phyloP scores from a whole-genome alignment of 92 coral and sea anemone species.

The Umimayanthus kanabou region DNA sequence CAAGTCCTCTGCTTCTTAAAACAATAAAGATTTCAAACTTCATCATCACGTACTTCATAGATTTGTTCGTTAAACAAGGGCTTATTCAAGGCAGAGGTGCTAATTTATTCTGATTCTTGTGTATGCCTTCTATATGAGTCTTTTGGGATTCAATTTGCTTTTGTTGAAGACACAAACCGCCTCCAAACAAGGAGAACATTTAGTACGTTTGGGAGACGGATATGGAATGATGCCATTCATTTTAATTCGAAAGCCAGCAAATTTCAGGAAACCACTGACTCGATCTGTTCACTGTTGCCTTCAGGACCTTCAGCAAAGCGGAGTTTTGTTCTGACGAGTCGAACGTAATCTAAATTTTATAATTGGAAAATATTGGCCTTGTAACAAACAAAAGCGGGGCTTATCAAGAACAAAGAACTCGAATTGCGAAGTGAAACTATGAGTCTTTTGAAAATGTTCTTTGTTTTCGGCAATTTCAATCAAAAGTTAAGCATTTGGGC shows the following conservation, averaged over 20 bases:
- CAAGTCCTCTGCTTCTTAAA: not conserved
- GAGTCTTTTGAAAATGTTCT: constrained; percentile 22
- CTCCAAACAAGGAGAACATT: not conserved
- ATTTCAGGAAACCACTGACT: not conserved
- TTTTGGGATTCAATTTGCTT: constrained; percentile 17
- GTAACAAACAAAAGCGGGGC: constrained; percentile 28
- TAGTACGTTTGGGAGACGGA: not conserved
- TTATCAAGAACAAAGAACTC: constrained; percentile 37
- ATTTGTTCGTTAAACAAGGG: constrained; percentile 22
- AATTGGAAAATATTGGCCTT: constrained; percentile 43
- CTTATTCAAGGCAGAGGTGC: constrained; percentile 6
- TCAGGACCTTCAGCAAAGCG: constrained; percentile 9
- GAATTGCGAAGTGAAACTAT: constrained; percentile 30
- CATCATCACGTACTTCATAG: constrained; percentile 39
- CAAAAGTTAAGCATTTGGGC: constrained; percentile 1
- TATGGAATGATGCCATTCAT: not conserved
- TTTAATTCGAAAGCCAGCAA: not conserved
- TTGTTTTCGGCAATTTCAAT: constrained; percentile 29
- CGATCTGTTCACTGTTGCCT: not conserved
- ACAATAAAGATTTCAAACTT: constrained; percentile 29
- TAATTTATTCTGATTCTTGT: constrained; percentile 18
- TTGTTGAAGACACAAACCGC: not conserved
- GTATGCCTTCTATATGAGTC: not conserved
- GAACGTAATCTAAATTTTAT: constrained; percentile 39
- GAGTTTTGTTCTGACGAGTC: constrained; percentile 31